Conservation (phyloP, 1,140 invertebrate genomes). For the Drosophila funebris region DNA sequence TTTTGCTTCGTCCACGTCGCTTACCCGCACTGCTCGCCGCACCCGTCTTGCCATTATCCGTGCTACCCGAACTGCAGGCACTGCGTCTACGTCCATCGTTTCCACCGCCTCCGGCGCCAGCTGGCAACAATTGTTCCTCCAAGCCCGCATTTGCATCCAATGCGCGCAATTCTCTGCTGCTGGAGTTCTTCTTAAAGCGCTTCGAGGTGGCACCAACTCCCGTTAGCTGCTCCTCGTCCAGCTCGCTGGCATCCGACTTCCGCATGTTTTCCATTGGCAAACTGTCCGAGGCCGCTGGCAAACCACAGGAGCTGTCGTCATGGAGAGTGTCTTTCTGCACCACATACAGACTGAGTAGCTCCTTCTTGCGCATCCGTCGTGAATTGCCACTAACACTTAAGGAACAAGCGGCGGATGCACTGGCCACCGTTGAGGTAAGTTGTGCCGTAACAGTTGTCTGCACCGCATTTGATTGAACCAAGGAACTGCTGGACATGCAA, state of each 20-base stretch:
- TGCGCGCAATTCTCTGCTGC: conserved; percentile 85
- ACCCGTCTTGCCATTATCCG: conserved; percentile 69
- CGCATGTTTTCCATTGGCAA: conserved; percentile 60
- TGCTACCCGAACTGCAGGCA: conserved; percentile 83
- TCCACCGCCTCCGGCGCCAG: conserved; percentile 19
- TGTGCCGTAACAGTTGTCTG: conserved; percentile 60
- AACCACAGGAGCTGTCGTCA: conserved; percentile 87
- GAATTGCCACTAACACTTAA: conserved; percentile 84
- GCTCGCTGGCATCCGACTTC: conserved; percentile 62
- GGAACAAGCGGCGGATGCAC: conserved; percentile 35
- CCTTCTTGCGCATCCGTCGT: conserved; percentile 94
- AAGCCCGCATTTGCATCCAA: conserved; percentile 64
- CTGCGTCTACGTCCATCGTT: conserved; percentile 84
- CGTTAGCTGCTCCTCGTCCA: conserved; percentile 83
- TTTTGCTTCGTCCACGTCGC: conserved; percentile 75
- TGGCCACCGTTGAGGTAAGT: conserved; percentile 52
- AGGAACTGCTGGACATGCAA: conserved; percentile 44
- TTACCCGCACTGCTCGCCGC: conserved; percentile 76
- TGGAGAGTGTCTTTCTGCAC: conserved; percentile 92
- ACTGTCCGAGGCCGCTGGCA: conserved; percentile 78
- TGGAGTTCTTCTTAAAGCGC: conserved; percentile 80
- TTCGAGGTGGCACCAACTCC: conserved; percentile 86
- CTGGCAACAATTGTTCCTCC: conserved; percentile 59
- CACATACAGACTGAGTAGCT: conserved; percentile 92
- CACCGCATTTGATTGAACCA: conserved; percentile 55